Evolutionary conservation across 2,888 invertebrate species (phyloP), one percentile per base, ranked within the genome.

Genomic region (Synanthedon formicaeformis): DNA sequence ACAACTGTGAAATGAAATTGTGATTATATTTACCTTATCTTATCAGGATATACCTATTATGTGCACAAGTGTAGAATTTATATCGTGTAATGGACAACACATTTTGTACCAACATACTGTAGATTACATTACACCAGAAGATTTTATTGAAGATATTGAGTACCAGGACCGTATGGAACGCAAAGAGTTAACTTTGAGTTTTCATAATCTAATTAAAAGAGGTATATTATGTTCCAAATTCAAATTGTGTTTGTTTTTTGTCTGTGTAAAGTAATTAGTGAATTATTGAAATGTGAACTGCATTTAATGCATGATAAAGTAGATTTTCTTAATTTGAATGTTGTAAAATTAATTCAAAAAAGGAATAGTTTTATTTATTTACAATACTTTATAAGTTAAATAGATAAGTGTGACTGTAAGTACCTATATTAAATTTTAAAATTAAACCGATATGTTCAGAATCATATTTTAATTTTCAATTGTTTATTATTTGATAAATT

Each of bases 161-260:
- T 63, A 65, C 65, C 66, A 61, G 62, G 62, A 72, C 67, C 77
- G 69, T 75, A 86, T 85, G 86, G 86, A 81, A 74, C 75, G 75
- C 18, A 79, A 75, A 64, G 85, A 85, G 64, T 71, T 87, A 59
- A 83, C 85, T 58, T 75, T 87, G 64, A 87, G 87, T 72, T 84
- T 83, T 60, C 86, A 87, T 64, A 87, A 87, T 71, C 78, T 87
- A 65, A 87, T 87, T 63, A 86, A 82, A 61, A 69, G 87, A 87
- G 87, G 87, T 86, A 71, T 53, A 60, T 65, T 69, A 34, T 50
- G 50, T 48, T 34, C 34, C 8, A 34, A 34, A 34, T 34, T 34
- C 34, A 34, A 34, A 34, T 34, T 51, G 34, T 45, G n/a, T 16
- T 45, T 50, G 18, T 50, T 10, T 45, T n/a, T 10, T 45, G n/a